Evolutionary conservation across 2,888 invertebrate genomes (phyloP).

Genomic region (Macrosiphum euphorbiae): DNA sequence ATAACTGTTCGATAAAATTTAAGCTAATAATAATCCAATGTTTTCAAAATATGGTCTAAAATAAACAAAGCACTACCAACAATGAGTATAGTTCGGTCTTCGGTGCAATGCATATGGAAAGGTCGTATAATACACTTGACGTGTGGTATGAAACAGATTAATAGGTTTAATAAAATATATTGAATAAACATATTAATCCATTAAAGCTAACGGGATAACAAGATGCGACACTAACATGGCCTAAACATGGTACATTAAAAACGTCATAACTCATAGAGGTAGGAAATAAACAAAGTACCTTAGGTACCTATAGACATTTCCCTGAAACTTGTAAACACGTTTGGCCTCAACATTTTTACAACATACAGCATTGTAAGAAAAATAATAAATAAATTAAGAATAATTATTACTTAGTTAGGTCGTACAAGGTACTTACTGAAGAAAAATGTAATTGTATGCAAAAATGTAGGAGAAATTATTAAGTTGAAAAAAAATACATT

Average conservation of each 20-base stretch:
- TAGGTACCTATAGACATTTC: neutral
- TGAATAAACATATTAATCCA: neutral
- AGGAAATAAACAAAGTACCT: no score
- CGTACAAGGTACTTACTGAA: neutral
- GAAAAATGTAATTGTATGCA: neutral
- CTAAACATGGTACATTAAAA: no score
- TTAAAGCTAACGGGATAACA: neutral
- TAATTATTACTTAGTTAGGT: no score
- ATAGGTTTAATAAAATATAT: neutral
- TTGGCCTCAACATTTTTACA: no score
- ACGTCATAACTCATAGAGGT: no score
- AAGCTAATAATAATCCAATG: neutral
- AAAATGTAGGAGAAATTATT: neutral
- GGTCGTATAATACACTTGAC: neutral
- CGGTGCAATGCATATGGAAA: neutral
- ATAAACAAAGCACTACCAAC: neutral
- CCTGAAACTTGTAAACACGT: no score
- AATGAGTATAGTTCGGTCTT: neutral
- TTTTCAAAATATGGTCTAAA: neutral
- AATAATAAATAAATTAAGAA: no score
- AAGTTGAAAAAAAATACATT: neutral
- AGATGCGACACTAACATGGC: neutral
- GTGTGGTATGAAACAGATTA: neutral
- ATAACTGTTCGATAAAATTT: neutral
- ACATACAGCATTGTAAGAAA: no score